These are phyloP conservation scores for Choreutis nemorana DNA, from an alignment of 2,888 invertebrate species.

Conservation along the genomic window DNA sequence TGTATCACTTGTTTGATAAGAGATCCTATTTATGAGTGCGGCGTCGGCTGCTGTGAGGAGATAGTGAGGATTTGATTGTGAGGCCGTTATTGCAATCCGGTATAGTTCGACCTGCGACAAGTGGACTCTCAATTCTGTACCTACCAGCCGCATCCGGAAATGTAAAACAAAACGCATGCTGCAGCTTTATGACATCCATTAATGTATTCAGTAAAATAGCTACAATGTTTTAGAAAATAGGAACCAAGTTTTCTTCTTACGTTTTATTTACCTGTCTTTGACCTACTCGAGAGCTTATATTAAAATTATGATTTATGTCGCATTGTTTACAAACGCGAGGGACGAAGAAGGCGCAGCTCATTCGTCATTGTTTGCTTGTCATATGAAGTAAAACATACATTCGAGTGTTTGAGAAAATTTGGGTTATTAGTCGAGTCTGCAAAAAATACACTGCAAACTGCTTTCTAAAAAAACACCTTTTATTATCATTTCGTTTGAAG, in stretches of 20 bases:
- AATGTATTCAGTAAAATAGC: too few species aligned
- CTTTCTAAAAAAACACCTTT: too few species aligned
- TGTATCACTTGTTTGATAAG: constrained; percentile 44
- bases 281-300: constrained; percentile 5
- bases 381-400: too few species aligned
- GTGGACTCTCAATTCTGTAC: constrained; percentile 13
- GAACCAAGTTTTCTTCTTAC: too few species aligned
- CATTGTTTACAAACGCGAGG: constrained; percentile 5
- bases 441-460: too few species aligned
- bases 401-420: too few species aligned
- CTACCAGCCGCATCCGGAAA: constrained; percentile 9
- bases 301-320: constrained; percentile 8
- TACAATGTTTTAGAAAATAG: too few species aligned
- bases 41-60: constrained; percentile 29
- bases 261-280: too few species aligned
- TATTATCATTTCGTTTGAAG: constrained; percentile 14
- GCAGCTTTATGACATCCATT: constrained; percentile 13
- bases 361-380: too few species aligned
- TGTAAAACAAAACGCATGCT: constrained; percentile 14
- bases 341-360: constrained; percentile 3
- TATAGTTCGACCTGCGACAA: constrained; percentile 23
- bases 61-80: constrained; percentile 33
- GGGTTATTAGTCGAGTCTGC: too few species aligned
- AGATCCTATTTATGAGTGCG: constrained; percentile 48
- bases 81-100: constrained; percentile 26